Base-by-base conservation (phyloP, 2,888 invertebrate species). In the Drosophila recens region DNA sequence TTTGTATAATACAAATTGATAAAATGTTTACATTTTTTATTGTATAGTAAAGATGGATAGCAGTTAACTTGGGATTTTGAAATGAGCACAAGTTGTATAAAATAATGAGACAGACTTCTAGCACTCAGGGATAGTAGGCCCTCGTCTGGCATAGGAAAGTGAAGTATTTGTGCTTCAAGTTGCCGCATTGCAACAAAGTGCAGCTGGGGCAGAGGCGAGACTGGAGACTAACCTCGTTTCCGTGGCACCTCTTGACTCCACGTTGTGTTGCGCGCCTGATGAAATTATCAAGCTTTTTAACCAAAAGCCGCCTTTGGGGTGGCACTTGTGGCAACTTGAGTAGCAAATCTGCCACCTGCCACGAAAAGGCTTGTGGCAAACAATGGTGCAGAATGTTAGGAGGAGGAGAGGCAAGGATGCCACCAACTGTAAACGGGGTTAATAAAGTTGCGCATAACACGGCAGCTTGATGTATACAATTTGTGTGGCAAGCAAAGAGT, bases 281-380 rank as follows among this genome's bases (percentile, higher is more conserved):
- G 77, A 80, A 80, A 86, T 86, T 83, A 83, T 79, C 81, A 86
- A 86, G 54, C 17, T 77, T 79, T 74, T 80, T 67, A 75, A 72
- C 72, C 67, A 79, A 72, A 61, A 67, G 71, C 67, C 61, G 40
- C 48, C 69, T 38, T 6, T 27, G 27, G 17, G 54, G 45, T 34
- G 45, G 30, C 65, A 65, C 80, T 78, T 52, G 72, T 61, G 20
- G 65, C 61, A 52, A 38, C 46, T 38, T 38, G n/a, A 15, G 45
- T 52, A 38, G 20, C 42, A 23, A 58, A 17, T 53, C 66, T 73
- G 70, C 58, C 52, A 67, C 54, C 52, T 49, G 68, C 51, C 58
- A 40, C 11, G 40, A 48, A 45, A 49, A 36, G 49, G 51, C 57
- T 61, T 52, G 62, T 43, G 51, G 42, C 34, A 71, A 71, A 71